phyloP scores from a whole-genome alignment of 2,113 vertebrate genomes.

The Cinclus mexicanus region DNA sequence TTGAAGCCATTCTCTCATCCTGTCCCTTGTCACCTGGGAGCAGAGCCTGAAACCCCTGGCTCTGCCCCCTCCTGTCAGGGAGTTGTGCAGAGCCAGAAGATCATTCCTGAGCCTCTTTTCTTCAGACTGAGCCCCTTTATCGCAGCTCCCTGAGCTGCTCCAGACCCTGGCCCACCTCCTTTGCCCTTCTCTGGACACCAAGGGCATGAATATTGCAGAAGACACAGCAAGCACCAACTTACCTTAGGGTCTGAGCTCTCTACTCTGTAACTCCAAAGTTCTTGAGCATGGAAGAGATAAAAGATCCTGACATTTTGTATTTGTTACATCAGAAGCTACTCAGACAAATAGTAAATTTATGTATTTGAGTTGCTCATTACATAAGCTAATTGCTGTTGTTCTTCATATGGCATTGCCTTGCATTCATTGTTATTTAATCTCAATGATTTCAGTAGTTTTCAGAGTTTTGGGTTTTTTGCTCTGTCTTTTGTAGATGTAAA shows the following conservation, averaged over 20 bases:
- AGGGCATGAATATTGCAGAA: neutral
- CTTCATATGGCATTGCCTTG: neutral
- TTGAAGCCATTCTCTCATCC: neutral
- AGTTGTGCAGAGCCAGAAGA: neutral
- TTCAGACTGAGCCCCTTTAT: neutral
- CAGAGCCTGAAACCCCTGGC: neutral
- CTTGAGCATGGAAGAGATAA: neutral
- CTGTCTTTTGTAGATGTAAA: neutral
- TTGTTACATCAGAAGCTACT: neutral
- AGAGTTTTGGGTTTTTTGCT: neutral
- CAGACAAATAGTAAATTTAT: neutral
- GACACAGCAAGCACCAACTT: neutral
- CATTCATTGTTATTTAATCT: neutral
- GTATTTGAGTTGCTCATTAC: neutral
- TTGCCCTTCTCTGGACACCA: neutral
- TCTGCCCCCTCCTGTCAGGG: neutral
- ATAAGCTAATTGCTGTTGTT: neutral
- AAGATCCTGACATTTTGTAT: neutral
- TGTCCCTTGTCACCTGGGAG: neutral
- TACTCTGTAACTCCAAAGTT: neutral
- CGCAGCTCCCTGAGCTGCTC: neutral
- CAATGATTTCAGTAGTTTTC: neutral
- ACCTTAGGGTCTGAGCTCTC: neutral
- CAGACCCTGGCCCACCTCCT: neutral
- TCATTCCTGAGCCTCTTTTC: neutral